Percentiles rank a stretch among this genome's conserved stretches.
These are phyloP conservation scores for Diceros bicornis DNA, from an alignment of 2,797 vertebrate species.

Conservation along the genomic window DNA sequence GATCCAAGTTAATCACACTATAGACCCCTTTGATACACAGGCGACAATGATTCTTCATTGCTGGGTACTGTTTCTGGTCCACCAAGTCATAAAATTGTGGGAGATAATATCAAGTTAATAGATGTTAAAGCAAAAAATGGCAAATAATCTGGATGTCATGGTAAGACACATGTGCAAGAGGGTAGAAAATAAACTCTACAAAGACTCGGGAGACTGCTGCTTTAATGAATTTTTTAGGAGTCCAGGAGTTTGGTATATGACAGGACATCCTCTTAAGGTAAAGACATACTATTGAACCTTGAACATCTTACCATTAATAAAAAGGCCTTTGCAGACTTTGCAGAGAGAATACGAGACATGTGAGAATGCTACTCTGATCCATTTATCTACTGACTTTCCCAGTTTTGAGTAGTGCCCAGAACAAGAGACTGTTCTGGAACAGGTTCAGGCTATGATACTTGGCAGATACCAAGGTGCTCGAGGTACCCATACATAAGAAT, in stretches of 20 bases:
- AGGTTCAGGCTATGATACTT: background rate
- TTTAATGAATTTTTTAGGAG: background rate
- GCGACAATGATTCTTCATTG: background rate
- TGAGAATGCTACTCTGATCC: conserved; percentile 16
- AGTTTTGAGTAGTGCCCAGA: background rate
- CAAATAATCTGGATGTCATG: background rate
- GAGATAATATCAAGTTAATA: background rate
- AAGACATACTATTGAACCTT: background rate
- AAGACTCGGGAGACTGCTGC: background rate
- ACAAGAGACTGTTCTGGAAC: background rate
- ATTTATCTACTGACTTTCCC: background rate
- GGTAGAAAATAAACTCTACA: background rate
- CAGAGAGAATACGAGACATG: background rate
- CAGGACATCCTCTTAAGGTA: background rate
- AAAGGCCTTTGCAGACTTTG: conserved; percentile 7
- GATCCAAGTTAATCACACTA: background rate
- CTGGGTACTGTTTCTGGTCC: background rate
- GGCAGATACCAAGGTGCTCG: background rate
- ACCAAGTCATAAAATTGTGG: background rate
- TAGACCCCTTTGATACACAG: background rate
- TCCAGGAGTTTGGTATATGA: background rate
- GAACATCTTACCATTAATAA: background rate
- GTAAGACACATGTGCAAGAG: background rate
- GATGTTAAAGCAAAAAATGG: background rate
- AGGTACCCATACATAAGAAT: background rate